Conservation (phyloP, 2,113 vertebrate species). For the Corydoras sp. region DNA sequence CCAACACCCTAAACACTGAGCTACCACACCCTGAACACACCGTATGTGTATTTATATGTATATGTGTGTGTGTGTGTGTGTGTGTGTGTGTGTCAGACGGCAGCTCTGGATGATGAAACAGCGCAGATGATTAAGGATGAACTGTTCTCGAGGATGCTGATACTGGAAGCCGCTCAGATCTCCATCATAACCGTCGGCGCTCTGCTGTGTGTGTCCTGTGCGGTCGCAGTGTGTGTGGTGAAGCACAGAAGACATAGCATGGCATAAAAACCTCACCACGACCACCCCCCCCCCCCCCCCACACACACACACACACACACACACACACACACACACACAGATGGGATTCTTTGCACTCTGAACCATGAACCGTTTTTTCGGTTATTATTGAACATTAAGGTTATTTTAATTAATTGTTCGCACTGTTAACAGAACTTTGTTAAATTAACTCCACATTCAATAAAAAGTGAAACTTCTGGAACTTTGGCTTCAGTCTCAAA, state of each 20-base stretch:
- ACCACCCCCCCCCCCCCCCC: no score
- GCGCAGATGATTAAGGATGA: conserved; percentile 73
- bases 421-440: no score
- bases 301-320: no score
- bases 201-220: conserved; percentile 62
- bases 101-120: conserved; percentile 72
- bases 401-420: no score
- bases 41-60: neutral
- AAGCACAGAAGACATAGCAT: conserved; percentile 10
- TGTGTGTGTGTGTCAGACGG: conserved; percentile 66
- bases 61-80: neutral
- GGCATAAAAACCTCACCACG: neutral
- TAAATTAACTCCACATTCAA: no score
- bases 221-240: conserved; percentile 62
- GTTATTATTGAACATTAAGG: no score
- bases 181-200: conserved; percentile 62
- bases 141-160: conserved; percentile 61
- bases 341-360: no score
- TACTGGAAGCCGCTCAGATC: conserved; percentile 65
- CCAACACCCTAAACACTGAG: neutral
- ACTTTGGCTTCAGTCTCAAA: no score
- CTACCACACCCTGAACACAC: neutral
- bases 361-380: neutral
- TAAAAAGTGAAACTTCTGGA: no score
- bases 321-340: neutral